Conservation (phyloP, 2,113 vertebrate species). For the Ctenodactylus gundi region DNA sequence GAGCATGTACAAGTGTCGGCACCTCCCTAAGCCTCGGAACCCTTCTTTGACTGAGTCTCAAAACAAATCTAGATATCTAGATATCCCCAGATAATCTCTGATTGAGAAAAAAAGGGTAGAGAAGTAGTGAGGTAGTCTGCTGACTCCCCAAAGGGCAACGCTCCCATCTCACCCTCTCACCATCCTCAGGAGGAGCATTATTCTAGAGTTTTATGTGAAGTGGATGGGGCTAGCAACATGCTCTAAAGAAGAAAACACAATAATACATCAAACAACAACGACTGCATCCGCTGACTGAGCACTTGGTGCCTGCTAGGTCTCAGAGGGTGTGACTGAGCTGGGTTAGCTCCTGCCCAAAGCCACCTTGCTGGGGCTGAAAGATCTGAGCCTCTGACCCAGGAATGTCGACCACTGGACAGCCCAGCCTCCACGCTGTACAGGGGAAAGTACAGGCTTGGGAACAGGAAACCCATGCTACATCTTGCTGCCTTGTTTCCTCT, state of each 20-base stretch:
- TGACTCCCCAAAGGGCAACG: neutral
- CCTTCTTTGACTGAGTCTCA: neutral
- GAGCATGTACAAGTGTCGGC: neutral
- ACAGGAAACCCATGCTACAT: no score
- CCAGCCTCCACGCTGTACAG: neutral
- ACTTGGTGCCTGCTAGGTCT: neutral
- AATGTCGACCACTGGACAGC: no score
- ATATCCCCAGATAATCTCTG: no score
- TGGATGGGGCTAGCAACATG: neutral
- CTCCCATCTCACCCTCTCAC: neutral
- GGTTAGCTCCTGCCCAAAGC: neutral
- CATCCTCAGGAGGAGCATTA: neutral
- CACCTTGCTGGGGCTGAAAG: neutral
- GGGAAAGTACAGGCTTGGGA: no score
- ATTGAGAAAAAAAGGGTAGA: no score
- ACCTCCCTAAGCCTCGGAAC: neutral
- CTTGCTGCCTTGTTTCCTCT: no score
- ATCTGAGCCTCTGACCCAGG: neutral
- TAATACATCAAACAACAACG: neutral
- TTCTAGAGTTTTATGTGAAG: neutral
- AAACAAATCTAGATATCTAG: neutral
- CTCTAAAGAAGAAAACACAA: neutral
- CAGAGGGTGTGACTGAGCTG: fast-evolving
- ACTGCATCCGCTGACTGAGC: neutral
- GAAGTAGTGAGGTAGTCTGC: neutral